phyloP scores from a whole-genome alignment of 2,797 vertebrate genomes.

The Champsocephalus gunnari region DNA sequence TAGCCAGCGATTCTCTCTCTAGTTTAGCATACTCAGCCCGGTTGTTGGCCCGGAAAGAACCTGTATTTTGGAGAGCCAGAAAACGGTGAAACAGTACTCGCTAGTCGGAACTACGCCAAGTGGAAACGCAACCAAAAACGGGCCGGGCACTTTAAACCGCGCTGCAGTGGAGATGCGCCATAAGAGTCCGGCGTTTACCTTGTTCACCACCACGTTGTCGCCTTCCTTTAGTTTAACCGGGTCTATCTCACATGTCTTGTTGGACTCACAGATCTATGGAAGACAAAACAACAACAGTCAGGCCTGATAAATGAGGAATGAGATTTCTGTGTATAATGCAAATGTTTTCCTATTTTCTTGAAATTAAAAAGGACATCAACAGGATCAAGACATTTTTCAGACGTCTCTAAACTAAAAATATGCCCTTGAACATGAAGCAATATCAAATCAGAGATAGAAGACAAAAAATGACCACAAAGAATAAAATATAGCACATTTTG shows the following conservation, averaged over 20 bases:
- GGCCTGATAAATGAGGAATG: not conserved
- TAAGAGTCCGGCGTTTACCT: conserved; percentile 81
- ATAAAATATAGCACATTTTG: too few species aligned
- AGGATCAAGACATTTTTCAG: not conserved
- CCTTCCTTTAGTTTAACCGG: conserved; percentile 95
- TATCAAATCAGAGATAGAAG: not conserved
- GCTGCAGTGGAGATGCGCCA: too few species aligned
- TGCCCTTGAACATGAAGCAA: not conserved
- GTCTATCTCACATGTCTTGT: conserved; percentile 98
- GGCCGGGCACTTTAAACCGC: too few species aligned
- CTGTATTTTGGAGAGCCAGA: too few species aligned
- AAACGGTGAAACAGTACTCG: too few species aligned
- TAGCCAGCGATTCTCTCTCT: too few species aligned
- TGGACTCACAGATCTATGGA: conserved; percentile 94
- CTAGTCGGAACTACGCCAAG: too few species aligned
- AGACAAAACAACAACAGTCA: not conserved
- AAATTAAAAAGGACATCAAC: not conserved
- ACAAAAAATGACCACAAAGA: too few species aligned
- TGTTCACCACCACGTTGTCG: conserved; percentile 95
- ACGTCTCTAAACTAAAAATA: not conserved
- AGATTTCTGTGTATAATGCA: not conserved
- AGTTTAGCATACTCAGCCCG: too few species aligned
- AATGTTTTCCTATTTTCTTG: not conserved
- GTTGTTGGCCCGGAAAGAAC: too few species aligned
- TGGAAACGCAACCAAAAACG: too few species aligned